Evolutionary conservation across 2,888 invertebrate genomes (phyloP), one percentile per base, ranked within the genome.

Genomic region (Clostera curtula): DNA sequence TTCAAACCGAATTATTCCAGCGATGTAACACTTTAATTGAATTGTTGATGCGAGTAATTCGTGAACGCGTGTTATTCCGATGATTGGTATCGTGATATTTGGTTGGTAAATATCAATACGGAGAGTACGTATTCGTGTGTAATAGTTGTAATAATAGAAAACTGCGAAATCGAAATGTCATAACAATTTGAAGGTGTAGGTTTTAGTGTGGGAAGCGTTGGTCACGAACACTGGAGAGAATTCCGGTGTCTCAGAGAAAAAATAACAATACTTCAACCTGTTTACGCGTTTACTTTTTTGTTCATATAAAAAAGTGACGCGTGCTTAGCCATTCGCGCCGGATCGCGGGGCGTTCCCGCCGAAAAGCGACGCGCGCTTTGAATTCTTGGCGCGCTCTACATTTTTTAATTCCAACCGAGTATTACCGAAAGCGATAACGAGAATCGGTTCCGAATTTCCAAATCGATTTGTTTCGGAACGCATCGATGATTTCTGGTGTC

Each of bases 1-100:
- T 79, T 76, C 74, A 61, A 64, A 55, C 61, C 48, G 65, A 73
- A 76, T 76, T 72, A 72, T 69, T 64, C 58, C 60, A 57, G 48
- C 58, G 43, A 68, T 63, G 72, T 69, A 75, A 71, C 71, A 67
- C 62, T 71, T 72, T 75, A 79, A 76, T 77, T 79, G 74, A 74
- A 76, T 71, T 70, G 73, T 68, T 70, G 69, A 63, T 51, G 49
- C 45, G 56, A 44, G 42, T 49, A 49, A 59, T 56, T 52, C 50
- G 51, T 54, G 49, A 49, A 49, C 33, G 49, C 51, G 41, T 55
- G 56, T 52, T 57, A 49, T 59, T 55, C 50, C 38, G 42, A 58
- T 58, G 59, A 58, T 60, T 59, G 58, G 46, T 43, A 42, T 52
- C 45, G 48, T 55, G 51, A 49, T 58, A 57, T 59, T 55, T 49